Base-by-base conservation (phyloP, 2,797 vertebrate genomes). In the Vespertilio murinus region DNA sequence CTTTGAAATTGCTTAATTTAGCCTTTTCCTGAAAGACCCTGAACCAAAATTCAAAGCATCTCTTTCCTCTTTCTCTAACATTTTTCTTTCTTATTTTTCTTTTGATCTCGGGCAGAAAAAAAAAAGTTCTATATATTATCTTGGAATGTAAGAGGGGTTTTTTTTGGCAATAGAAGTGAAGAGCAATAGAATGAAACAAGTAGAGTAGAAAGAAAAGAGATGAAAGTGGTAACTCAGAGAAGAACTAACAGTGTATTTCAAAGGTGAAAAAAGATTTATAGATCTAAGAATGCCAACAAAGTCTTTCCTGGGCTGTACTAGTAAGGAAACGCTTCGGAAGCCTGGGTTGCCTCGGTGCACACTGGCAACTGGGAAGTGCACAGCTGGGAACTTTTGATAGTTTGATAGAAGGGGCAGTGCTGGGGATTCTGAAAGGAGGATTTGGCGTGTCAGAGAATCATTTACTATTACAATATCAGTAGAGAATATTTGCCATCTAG, bases 281-380 rank as follows among this genome's bases (percentile, higher is more conserved):
- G 74, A 93, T 95, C 49, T 93, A 74, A 94, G 56, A 64, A 56
- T 10, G 49, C 84, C 82, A 93, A 22, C 61, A 80, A 85, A 96
- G 87, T 87, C 83, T 88, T 92, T 88, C 47, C 71, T 65, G 23
- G 56, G 49, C 64, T 47, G 25, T 3, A 25, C 69, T 33, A n/a
- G 25, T 49, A 79, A 80, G 33, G 33, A 87, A 93, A 92, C 42
- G 47, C 74, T 91, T 86, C 17, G 13, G 81, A 83, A 90, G 38
- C 10, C 49, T 69, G 16, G 11, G 40, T 13, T 59, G 52, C 7
- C 64, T 80, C 65, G 2, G 2, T 52, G 35, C 33, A 1, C 28
- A 7, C 69, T 52, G 38, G 49, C 9, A 9, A 54, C 11, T 8
- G 22, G 73, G 28, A 83, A 78, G 42, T 80, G 79, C 86, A 70